Evolutionary conservation across 2,797 vertebrate genomes (phyloP).

Genomic region (Chelonia mydas): DNA sequence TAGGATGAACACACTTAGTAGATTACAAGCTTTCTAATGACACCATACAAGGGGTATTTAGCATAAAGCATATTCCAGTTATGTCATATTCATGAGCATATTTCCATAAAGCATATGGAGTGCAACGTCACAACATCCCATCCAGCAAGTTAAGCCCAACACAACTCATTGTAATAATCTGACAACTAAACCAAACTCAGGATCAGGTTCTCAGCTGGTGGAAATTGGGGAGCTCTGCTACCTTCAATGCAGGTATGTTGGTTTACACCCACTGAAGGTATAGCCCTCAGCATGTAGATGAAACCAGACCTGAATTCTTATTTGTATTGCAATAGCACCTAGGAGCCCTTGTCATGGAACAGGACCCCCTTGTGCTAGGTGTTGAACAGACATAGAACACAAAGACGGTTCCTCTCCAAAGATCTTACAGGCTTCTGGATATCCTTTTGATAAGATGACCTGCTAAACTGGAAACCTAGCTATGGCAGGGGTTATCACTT

Average conservation of each 20-base stretch:
- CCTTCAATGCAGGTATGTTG: not conserved
- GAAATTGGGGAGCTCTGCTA: not conserved
- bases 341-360: not conserved
- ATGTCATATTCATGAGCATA: too few species aligned
- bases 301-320: not conserved
- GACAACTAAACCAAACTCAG: not conserved
- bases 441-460: not conserved
- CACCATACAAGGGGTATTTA: too few species aligned
- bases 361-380: not conserved
- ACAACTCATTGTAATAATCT: not conserved
- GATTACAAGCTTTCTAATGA: too few species aligned
- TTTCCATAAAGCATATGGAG: too few species aligned
- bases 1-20: too few species aligned
- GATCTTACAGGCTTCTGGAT: not conserved
- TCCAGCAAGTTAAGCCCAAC: not conserved
- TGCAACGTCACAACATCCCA: not conserved
- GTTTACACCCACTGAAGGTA: not conserved
- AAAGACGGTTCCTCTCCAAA: slow-evolving; percentile 12
- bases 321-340: not conserved
- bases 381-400: not conserved
- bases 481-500: not conserved
- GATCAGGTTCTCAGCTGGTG: not conserved
- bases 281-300: not conserved
- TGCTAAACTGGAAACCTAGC: slow-evolving; percentile 35
- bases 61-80: too few species aligned